These are phyloP conservation scores for Spodoptera exigua DNA, from an alignment of 2,888 invertebrate species.

Conservation along the genomic window DNA sequence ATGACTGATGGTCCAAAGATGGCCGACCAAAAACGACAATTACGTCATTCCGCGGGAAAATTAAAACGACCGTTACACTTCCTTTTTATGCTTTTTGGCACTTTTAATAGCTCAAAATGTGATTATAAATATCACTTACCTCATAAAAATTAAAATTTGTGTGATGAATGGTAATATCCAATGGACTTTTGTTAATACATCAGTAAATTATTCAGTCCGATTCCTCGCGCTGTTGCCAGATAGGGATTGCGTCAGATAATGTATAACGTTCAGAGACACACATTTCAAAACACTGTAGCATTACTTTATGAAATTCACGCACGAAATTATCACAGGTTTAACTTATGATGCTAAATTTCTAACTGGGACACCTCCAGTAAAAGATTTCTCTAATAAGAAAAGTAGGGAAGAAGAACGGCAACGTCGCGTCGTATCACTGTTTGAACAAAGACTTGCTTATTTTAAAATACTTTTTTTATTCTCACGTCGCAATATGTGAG, in stretches of 20 bases:
- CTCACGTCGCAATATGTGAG: conserved; percentile 15
- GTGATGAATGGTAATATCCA: conserved; percentile 68
- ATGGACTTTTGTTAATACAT: conserved; percentile 78
- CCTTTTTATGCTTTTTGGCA: conserved; percentile 45
- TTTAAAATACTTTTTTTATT: conserved; percentile 21
- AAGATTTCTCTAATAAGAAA: conserved; percentile 59
- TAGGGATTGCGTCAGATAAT: conserved; percentile 87
- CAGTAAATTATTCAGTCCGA: conserved; percentile 77
- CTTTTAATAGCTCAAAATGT: conserved; percentile 8
- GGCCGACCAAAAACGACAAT: conserved; percentile 71
- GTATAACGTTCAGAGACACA: conserved; percentile 79
- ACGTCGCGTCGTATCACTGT: conserved; percentile 76
- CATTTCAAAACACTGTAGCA: conserved; percentile 83
- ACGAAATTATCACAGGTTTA: conserved; percentile 52
- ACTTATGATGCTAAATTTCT: conserved; percentile 32
- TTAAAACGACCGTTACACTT: conserved; percentile 75
- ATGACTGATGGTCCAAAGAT: conserved; percentile 82
- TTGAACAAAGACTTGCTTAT: conserved; percentile 73
- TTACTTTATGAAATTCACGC: conserved; percentile 69
- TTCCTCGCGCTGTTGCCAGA: conserved; percentile 86
- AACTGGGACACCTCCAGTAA: conserved; percentile 18
- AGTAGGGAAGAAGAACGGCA: conserved; percentile 75
- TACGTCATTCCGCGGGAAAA: conserved; percentile 86
- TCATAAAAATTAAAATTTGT: conserved; percentile 73
- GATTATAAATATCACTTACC: conserved; percentile 70